Conservation (phyloP, 2,113 vertebrate species). For the Bos javanicus region DNA sequence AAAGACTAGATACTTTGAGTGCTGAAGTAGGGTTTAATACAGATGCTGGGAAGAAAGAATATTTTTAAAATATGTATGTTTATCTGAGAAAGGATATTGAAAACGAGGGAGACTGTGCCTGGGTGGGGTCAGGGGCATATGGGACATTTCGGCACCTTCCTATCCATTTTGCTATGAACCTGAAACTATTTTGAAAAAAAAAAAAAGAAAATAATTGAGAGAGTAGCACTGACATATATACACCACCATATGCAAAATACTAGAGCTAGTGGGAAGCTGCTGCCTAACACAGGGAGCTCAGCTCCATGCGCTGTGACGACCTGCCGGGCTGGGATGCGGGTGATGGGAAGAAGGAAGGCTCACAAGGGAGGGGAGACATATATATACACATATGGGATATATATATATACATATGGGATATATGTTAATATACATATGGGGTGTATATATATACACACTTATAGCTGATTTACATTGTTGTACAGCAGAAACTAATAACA, state of each 20-base stretch:
- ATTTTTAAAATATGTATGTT: conserved; percentile 12
- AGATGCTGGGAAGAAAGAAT: not conserved
- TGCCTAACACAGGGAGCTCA: not conserved
- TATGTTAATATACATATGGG: not conserved
- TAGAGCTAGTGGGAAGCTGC: not conserved
- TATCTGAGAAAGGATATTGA: not conserved
- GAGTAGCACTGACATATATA: not conserved
- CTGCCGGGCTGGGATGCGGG: not conserved
- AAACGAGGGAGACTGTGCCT: not conserved
- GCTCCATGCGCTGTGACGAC: not conserved
- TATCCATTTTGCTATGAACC: not conserved
- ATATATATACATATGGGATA: not conserved
- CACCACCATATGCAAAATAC: not conserved
- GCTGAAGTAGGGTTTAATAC: not conserved
- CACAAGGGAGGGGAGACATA: not conserved
- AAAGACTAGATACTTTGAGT: not conserved
- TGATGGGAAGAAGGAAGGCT: not conserved
- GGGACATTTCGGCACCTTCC: not conserved
- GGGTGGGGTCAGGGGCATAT: no score
- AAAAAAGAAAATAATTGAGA: not conserved
- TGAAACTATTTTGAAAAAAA: not conserved
- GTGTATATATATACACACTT: not conserved
- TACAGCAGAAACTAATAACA: not conserved
- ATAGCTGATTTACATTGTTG: not conserved
- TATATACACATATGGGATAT: no score